phyloP scores from a whole-genome alignment of 2,113 vertebrate genomes.

The Thymallus thymallus region DNA sequence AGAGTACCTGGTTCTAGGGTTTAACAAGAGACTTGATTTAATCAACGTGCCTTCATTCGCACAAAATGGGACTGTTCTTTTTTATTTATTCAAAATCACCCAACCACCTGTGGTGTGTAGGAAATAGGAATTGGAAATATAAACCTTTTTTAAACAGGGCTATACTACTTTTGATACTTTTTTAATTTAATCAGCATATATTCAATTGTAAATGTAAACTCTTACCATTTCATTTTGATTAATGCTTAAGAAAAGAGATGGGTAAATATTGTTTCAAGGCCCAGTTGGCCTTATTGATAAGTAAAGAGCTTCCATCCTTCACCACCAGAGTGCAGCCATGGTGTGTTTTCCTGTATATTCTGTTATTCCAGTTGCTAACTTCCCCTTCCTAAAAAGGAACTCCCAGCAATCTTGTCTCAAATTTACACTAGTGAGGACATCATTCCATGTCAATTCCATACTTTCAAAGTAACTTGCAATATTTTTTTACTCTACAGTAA shows the following conservation, averaged over 20 bases:
- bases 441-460: not conserved
- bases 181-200: not conserved
- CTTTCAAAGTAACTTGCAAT: conserved; percentile 1
- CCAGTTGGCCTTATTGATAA: not conserved
- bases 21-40: not conserved
- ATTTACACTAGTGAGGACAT: not conserved
- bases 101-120: too few relatives aligned
- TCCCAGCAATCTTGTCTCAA: not conserved
- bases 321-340: conserved; percentile 53
- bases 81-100: not conserved
- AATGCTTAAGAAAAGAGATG: too few relatives aligned
- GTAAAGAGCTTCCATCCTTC: not conserved
- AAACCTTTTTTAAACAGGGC: not conserved
- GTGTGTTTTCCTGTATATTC: not conserved
- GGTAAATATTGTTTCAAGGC: not conserved
- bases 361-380: conserved; percentile 1
- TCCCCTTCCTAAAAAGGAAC: not conserved
- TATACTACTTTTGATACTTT: not conserved
- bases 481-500: not conserved
- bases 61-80: not conserved
- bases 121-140: not conserved
- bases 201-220: not conserved
- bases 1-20: not conserved
- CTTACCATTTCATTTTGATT: not conserved
- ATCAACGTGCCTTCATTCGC: not conserved